A percentile compares a stretch with the other conserved stretches of the same genome.
These are phyloP conservation scores for Catalaphyllia jardinei DNA, from an alignment of 64 coral and sea anemone genomes.

Conservation along the genomic window DNA sequence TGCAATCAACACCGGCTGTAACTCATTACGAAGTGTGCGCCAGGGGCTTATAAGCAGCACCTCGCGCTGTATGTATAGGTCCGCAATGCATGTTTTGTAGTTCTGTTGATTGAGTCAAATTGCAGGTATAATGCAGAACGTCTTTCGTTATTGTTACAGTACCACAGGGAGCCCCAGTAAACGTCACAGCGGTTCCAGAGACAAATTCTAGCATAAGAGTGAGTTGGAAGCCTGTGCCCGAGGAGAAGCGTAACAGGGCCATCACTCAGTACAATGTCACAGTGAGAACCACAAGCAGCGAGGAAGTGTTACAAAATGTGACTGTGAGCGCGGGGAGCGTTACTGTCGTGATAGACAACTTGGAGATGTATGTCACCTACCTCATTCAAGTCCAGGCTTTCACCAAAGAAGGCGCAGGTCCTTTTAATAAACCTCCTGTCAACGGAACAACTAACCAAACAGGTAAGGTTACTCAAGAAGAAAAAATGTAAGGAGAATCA, in stretches of 20 bases:
- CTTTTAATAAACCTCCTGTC: background rate
- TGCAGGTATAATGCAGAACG: no score
- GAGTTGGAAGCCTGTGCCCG: background rate
- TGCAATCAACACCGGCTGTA: no score
- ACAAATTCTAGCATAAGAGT: background rate
- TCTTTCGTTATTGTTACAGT: background rate
- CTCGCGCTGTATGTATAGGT: no score
- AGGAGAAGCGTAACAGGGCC: background rate
- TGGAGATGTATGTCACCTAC: slow-evolving; percentile 37
- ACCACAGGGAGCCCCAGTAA: background rate
- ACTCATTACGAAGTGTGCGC: no score
- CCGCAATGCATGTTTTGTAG: no score
- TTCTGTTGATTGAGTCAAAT: no score
- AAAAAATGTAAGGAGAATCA: no score
- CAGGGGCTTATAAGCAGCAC: no score
- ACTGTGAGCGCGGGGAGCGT: background rate
- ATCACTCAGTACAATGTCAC: background rate
- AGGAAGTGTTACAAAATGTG: background rate
- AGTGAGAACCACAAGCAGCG: background rate
- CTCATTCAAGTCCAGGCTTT: background rate
- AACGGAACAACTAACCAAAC: background rate
- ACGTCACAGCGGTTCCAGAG: background rate
- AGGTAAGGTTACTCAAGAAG: background rate
- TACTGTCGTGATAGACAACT: background rate
- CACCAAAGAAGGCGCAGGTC: background rate